Evolutionary conservation across 2,888 invertebrate species (phyloP), one percentile per base, ranked within the genome.

Genomic region (Apodemia zela): DNA sequence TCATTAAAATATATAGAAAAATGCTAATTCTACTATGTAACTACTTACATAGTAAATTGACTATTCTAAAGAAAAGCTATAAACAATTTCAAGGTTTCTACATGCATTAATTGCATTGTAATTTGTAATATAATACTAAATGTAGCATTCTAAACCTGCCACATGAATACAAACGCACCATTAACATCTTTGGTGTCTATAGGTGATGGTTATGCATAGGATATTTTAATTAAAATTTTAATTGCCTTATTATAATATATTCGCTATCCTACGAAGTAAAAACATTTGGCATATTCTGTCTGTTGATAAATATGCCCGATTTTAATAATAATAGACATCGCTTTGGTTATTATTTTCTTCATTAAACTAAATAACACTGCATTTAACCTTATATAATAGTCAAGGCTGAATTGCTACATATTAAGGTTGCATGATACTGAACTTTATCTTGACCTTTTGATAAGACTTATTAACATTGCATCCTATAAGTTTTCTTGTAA

Each of bases 381-480:
- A 68, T 66, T 68, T 66, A 72, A 71, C 74, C 76, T 79, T 77
- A 75, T 72, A 65, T 65, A 65, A 54, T 64, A 69, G 71, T 77
- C 75, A 76, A 75, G 75, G 74, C 71, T 54, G 67, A 73, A 61
- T 66, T 69, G 68, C 72, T 68, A 61, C 15, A 54, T 54, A 54
- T 54, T 54, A 54, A 54, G 54, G 54, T 54, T 54, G 54, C 54
- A 69, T 77, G 74, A 77, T 81, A 76, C 77, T 81, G 79, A 78
- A 76, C 76, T 69, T 66, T 67, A 75, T 69, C 70, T 63, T 65
- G 63, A 65, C 65, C 61, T 66, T 63, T 42, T 25, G 38, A 62
- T 62, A 57, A 62, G 58, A 51, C 49, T 49, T 54, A 33, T 58
- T 38, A 54, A 45, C 54, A 42, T 61, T 59, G 57, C 45, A 17